Base-by-base conservation (phyloP, 2,888 invertebrate species). In the Acanthoscelides obtectus region DNA sequence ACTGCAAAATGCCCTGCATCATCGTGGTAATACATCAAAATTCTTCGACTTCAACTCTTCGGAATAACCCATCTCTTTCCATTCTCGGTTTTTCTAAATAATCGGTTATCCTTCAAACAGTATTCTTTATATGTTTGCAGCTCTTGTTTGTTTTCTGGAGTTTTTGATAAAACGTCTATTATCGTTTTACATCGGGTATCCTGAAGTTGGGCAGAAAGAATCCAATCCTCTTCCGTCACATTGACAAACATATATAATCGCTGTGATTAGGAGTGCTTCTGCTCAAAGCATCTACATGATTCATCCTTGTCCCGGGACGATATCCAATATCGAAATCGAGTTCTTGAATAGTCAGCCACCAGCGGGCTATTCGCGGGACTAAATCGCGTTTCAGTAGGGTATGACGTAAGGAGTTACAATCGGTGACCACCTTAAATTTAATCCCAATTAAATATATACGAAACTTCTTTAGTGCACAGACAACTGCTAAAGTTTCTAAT, bases 321-420 rank as follows among this genome's bases (percentile, higher is more conserved):
- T 81, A 79, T 65, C 76, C 71, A 0, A 82, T 74, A 6, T 75
- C 73, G 68, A 81, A 82, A 22, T 78, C 76, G 71, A 79, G 82
- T 66, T 83, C 83, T 70, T 80, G 80, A 0, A 80, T 73, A 20
- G 68, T 22, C 2, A 82, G 68, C 78, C 80, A 81, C 82, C 83
- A 82, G 64, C 82, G 72, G 1, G 77, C 81, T n/a, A 81, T 78
- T 67, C 82, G 69, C 0, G 83, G 80, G 64, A 77, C 69, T 20
- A 79, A 22, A 69, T 80, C 78, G 65, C 74, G 65, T 73, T 79
- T 79, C 20, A 69, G 25, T 4, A 74, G 25, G 6, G 80, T 76
- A 63, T 73, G 72, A 22, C 77, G 71, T 66, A 79, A 27, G 8
- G 78, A 75, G 67, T 75, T 77, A 67, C 78, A 80, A 72, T 79